Evolutionary conservation across 92 coral and sea anemone species (phyloP).

Genomic region (Epizoanthus scotinus): DNA sequence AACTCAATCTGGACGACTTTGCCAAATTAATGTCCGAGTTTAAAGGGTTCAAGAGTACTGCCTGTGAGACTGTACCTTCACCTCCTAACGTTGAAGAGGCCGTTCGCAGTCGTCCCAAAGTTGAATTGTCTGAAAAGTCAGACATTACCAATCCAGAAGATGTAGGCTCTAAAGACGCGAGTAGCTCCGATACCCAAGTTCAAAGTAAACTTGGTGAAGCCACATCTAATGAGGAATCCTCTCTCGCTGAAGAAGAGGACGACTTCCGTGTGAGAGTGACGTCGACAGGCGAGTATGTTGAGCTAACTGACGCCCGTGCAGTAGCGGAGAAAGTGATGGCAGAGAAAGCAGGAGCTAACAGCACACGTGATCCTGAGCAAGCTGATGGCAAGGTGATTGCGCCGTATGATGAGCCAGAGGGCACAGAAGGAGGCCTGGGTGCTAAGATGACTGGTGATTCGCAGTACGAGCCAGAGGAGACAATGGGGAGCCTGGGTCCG

Average conservation of each 20-base stretch:
- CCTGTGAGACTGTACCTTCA: conserved; percentile 41
- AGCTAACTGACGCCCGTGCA: conserved; percentile 57
- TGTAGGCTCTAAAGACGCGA: neutral
- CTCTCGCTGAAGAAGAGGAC: conserved; percentile 14
- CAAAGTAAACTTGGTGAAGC: neutral
- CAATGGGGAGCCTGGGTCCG: neutral
- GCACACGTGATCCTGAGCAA: neutral
- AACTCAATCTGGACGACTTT: conserved; percentile 74
- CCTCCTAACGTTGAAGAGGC: conserved; percentile 49
- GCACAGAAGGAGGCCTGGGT: neutral
- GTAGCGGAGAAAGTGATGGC: conserved; percentile 42
- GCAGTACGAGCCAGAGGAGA: conserved; percentile 28
- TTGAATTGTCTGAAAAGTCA: neutral
- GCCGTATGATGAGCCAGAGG: conserved; percentile 33
- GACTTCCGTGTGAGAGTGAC: conserved; percentile 41
- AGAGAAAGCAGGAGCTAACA: neutral
- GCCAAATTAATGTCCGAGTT: conserved; percentile 88
- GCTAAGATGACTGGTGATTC: neutral
- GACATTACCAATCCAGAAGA: neutral
- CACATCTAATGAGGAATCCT: neutral
- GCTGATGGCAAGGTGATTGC: neutral
- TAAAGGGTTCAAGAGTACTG: conserved; percentile 70
- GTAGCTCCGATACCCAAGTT: neutral
- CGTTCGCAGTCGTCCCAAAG: neutral
- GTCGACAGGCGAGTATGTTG: conserved; percentile 61